A percentile compares a stretch with the other conserved stretches of the same genome.
These are phyloP conservation scores for Falco naumanni DNA, from an alignment of 2,797 vertebrate genomes.

Conservation along the genomic window DNA sequence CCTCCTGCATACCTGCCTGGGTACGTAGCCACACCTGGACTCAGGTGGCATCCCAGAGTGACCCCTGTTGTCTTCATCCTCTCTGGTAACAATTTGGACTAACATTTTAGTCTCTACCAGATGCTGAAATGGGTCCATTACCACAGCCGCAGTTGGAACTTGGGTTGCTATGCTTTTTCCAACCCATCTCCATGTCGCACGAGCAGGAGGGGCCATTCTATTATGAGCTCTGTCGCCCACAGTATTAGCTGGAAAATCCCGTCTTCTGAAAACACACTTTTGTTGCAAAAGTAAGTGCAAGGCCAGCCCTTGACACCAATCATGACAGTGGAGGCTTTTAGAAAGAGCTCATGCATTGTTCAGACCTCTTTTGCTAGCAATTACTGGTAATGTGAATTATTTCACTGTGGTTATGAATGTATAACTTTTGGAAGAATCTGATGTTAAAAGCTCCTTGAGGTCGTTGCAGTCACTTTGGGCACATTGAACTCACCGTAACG, in stretches of 20 bases:
- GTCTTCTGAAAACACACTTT: not conserved
- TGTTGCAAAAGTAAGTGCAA: not conserved
- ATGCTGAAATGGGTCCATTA: not conserved
- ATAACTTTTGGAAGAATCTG: not conserved
- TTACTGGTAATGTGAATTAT: not conserved
- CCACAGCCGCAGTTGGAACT: not conserved
- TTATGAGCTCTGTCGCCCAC: not conserved
- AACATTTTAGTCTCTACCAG: not conserved
- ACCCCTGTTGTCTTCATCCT: not conserved
- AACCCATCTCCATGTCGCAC: not conserved
- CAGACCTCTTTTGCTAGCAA: not conserved
- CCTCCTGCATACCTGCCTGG: not conserved
- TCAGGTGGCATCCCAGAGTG: not conserved
- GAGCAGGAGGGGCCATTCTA: not conserved
- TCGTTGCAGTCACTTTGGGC: not conserved
- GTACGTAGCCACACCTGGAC: not conserved
- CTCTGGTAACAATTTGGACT: not conserved
- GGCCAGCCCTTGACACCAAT: conserved; percentile 7
- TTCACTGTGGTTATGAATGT: not conserved
- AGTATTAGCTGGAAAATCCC: not conserved
- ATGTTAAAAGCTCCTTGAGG: conserved; percentile 30
- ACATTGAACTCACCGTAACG: not conserved
- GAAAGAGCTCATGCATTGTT: not conserved
- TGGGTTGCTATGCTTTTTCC: not conserved
- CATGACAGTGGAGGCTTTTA: conserved; percentile 27